Conservation (phyloP, 2,797 vertebrate species). For the Malacoraja senta region DNA sequence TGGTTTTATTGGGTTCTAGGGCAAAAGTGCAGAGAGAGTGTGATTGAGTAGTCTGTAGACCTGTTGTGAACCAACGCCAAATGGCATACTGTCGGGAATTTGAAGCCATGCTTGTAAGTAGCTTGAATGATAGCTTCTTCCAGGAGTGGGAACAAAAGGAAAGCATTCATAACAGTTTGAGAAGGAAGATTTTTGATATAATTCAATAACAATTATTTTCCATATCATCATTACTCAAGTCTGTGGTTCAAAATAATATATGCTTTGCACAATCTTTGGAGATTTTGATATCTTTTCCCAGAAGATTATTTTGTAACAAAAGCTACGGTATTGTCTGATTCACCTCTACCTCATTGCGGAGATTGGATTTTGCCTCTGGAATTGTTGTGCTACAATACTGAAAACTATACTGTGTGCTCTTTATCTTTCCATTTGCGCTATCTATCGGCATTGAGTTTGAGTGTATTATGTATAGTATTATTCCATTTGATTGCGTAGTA, state of each 20-base stretch:
- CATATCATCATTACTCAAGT: not conserved
- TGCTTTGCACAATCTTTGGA: not conserved
- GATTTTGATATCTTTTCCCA: not conserved
- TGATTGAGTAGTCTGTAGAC: not conserved
- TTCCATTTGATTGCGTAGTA: no score
- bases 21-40: no score
- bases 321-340: not conserved
- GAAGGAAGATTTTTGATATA: not conserved
- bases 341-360: no score
- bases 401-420: no score
- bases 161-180: not conserved
- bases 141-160: not conserved
- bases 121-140: not conserved
- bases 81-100: not conserved
- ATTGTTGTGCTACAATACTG: no score
- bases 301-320: not conserved
- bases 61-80: not conserved
- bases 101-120: not conserved
- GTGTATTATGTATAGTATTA: no score
- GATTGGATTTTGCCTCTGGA: no score
- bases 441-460: no score
- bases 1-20: not conserved
- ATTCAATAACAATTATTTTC: not conserved
- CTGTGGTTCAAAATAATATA: not conserved
- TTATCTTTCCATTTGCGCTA: no score